Percentiles rank a stretch among this genome's conserved stretches.
Conservation (phyloP, 2,113 vertebrate genomes). For the Lamprotornis superbus region DNA sequence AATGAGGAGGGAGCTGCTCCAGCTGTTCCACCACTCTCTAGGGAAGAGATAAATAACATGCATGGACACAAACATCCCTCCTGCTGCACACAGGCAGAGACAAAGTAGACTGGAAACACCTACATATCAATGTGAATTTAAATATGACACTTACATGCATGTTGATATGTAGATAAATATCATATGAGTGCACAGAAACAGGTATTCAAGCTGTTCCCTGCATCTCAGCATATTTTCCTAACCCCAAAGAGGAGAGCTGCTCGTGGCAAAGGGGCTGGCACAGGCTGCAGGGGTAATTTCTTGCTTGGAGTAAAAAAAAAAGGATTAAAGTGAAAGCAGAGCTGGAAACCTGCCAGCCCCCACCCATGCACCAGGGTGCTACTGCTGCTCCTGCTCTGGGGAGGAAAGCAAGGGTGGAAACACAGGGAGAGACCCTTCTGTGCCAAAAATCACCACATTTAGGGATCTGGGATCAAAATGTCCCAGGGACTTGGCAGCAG, state of each 20-base stretch:
- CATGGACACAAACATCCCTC: not conserved
- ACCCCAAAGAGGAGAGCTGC: not conserved
- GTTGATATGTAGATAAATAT: not conserved
- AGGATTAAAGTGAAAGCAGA: not conserved
- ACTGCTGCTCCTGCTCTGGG: not conserved
- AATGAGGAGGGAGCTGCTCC: not conserved
- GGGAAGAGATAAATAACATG: not conserved
- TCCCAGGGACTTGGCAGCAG: not conserved
- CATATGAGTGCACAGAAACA: not conserved
- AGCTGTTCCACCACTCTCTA: not conserved
- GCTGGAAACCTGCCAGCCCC: not conserved
- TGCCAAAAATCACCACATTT: not conserved
- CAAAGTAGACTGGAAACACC: not conserved
- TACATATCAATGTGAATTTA: not conserved
- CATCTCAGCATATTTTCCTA: not conserved
- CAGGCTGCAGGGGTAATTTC: not conserved
- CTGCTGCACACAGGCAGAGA: rapidly evolving
- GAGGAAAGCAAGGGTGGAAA: not conserved
- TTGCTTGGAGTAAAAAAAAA: not conserved
- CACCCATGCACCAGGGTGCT: rapidly evolving
- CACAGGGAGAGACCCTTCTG: not conserved
- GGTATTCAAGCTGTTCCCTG: not conserved
- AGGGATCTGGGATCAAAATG: not conserved
- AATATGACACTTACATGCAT: not conserved
- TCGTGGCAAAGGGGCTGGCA: not conserved